These are phyloP conservation scores for Nothoprocta pentlandii DNA, from an alignment of 2,113 vertebrate genomes.

Conservation along the genomic window DNA sequence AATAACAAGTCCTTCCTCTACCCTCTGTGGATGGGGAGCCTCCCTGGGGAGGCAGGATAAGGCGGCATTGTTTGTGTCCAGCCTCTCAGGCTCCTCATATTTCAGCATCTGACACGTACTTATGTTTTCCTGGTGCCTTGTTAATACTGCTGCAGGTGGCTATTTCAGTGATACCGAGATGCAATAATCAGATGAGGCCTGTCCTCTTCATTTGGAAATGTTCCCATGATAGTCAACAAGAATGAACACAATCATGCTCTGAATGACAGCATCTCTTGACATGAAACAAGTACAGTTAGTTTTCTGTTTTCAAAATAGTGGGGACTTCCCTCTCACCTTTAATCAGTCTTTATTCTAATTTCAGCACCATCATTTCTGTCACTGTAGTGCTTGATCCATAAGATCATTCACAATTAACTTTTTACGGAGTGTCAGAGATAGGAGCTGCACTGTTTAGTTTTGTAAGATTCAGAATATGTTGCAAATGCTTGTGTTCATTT, in stretches of 20 bases:
- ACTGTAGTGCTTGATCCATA: not conserved
- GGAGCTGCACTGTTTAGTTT: not conserved
- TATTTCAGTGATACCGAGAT: not conserved
- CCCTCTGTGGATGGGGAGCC: not conserved
- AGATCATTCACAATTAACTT: not conserved
- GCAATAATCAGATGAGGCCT: not conserved
- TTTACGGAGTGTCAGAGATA: not conserved
- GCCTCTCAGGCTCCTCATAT: not conserved
- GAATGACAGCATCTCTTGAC: not conserved
- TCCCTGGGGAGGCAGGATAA: not conserved
- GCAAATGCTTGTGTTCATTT: not conserved
- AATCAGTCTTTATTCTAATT: not conserved
- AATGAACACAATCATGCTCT: not conserved
- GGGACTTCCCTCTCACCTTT: not conserved
- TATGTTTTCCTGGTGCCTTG: not conserved
- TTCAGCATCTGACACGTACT: not conserved
- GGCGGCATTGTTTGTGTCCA: not conserved
- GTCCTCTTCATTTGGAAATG: not conserved
- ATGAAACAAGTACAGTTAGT: not conserved
- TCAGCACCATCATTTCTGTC: fast-evolving
- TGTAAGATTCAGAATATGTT: not conserved
- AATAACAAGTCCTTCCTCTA: not conserved
- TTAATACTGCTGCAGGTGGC: not conserved
- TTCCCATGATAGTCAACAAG: not conserved
- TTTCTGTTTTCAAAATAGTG: not conserved